These are phyloP conservation scores for Gavialis gangeticus DNA, from an alignment of 2,113 vertebrate genomes.

Conservation along the genomic window DNA sequence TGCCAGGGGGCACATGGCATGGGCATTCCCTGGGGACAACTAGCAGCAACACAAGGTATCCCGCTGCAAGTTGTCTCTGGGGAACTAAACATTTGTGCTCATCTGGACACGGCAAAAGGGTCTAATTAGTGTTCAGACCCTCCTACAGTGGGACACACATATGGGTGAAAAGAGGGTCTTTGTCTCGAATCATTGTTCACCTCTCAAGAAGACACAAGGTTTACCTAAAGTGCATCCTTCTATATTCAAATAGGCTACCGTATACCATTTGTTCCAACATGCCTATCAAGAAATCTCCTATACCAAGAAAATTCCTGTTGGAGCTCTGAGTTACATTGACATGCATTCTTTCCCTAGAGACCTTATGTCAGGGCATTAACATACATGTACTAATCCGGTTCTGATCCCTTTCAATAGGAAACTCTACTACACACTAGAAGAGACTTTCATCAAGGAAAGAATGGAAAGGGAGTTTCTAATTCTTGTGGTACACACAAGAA, in stretches of 20 bases:
- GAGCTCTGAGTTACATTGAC: neutral
- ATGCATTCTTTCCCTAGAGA: neutral
- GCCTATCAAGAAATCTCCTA: neutral
- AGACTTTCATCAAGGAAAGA: neutral
- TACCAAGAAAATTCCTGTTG: neutral
- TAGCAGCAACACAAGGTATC: too few species aligned
- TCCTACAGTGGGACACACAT: neutral
- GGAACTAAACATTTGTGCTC: neutral
- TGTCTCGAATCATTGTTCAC: rapidly evolving
- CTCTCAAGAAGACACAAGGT: neutral
- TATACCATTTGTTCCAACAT: neutral
- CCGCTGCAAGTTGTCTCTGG: neutral
- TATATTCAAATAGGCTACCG: rapidly evolving
- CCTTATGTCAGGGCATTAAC: neutral
- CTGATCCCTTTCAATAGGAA: neutral
- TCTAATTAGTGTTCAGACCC: neutral
- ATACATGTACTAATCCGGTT: rapidly evolving
- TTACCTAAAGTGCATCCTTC: rapidly evolving
- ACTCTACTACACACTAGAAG: neutral
- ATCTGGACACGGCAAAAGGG: neutral
- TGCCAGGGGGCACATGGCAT: too few species aligned
- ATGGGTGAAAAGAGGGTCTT: rapidly evolving
- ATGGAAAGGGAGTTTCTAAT: neutral
- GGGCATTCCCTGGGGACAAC: too few species aligned
- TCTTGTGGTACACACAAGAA: neutral